Evolutionary conservation across 2,888 invertebrate species (phyloP), one percentile per base, ranked within the genome.

Genomic region (Altica lythri): DNA sequence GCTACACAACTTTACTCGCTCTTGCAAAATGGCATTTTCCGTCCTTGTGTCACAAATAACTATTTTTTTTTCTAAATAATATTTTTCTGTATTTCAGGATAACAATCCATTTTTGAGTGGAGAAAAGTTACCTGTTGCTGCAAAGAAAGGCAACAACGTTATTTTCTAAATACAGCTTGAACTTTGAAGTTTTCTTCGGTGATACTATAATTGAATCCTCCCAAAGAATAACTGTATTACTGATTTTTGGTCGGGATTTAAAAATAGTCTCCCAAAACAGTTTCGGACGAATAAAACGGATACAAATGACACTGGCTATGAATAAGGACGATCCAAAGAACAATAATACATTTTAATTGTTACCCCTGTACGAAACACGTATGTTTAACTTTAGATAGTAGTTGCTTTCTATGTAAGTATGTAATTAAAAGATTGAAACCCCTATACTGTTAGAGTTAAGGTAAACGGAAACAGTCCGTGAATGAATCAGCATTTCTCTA

Each of bases 61-160:
- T n/a, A n/a, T n/a, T n/a, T n/a, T n/a, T n/a, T n/a, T n/a, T n/a
- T n/a, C n/a, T n/a, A n/a, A 49, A 29, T 14, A 6, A 17, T 5
- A 32, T 9, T 19, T 35, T 44, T 51, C 35, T 59, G n/a, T n/a
- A n/a, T n/a, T 51, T 4, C 30, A 57, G 59, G 59, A 48, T 52
- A 51, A 57, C 8, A 95, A 95, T 78, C 95, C 95, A 6, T 95
- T 84, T 72, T 80, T 95, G 67, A 82, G 81, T 66, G 95, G 94
- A 29, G 91, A 92, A 69, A 89, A 90, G 67, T 80, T 95, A 59
- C 93, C 94, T 6, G 89, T 94, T 59, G 94, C 94, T 29, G 95
- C 95, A 50, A 95, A 95, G 77, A 95, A 95, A 77, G 92, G 93
- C 67, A 88, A 87, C 72, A 85, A 88, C 70, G 85, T 90, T 1